Base-by-base conservation (phyloP, 2,113 vertebrate species). In the Alligator mississippiensis region DNA sequence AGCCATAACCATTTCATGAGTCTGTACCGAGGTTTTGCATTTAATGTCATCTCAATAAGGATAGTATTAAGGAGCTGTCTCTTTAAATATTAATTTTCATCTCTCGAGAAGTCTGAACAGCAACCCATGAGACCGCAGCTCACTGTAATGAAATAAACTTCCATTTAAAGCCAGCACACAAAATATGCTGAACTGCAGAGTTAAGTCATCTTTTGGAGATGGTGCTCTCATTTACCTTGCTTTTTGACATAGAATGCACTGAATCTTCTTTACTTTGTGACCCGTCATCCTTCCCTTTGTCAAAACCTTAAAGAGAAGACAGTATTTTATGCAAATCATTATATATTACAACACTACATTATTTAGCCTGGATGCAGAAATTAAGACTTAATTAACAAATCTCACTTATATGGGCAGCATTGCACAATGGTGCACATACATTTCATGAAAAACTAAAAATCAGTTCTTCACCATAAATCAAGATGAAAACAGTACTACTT, bases 191-290 rank as follows among this genome's bases (percentile, higher is more conserved):
- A 47, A 74, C 10, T 70, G 34, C 3, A 22, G 68, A 88, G 61
- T 86, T 1, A 85, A 81, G 4, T 0, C 10, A n/a, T 47, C 70
- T n/a, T 57, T 24, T 76, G 57, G 10, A 74, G 5, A 27, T 28
- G 12, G 3, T 58, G 27, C 27, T 91, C 89, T 55, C 15, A 93
- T 47, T 98, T 98, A 99, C 99, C 98, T 99, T 99, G 98, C 99
- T 99, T 97, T 99, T 99, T 80, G 99, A 99, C 97, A 99, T 99
- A 87, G 99, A 99, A 91, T 98, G 98, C 25, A 98, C 90, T 10
- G 98, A 95, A 90, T 99, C 99, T 55, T 99, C 99, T 97, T 98
- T 99, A 92, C 96, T 98, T 97, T 99, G 98, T 92, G 98, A 97
- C 18, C 94, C 97, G 88, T 99, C 99, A 4, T 99, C 99, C 95